Evolutionary conservation across 1,140 invertebrate genomes (phyloP).

Genomic region (Pseudomyrmex concolor): DNA sequence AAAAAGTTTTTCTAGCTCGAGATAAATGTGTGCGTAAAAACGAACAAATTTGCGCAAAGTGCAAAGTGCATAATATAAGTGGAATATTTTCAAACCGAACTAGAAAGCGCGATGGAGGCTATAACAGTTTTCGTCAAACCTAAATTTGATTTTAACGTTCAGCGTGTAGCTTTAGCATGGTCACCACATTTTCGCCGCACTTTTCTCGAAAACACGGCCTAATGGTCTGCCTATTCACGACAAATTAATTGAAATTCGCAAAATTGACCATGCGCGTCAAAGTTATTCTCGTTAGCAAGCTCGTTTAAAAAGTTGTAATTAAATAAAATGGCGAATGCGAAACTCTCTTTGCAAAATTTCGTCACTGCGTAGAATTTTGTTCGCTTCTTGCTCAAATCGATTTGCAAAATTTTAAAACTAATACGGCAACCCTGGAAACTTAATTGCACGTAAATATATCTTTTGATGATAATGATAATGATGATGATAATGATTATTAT

Average conservation of each 20-base stretch:
- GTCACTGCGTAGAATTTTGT: slow-evolving; percentile 41
- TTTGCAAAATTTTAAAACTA: neutral
- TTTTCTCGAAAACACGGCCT: slow-evolving; percentile 30
- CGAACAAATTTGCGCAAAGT: neutral
- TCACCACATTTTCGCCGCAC: neutral
- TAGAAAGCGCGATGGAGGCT: neutral
- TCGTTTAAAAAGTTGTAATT: slow-evolving; percentile 60
- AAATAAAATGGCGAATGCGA: slow-evolving; percentile 37
- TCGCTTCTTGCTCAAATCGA: slow-evolving; percentile 17
- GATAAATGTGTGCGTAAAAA: neutral
- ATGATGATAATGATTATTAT: neutral
- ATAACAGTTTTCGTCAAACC: neutral
- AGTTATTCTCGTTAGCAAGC: slow-evolving; percentile 47
- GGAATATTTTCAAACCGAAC: neutral
- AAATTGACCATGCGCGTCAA: slow-evolving; percentile 42
- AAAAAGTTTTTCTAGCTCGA: neutral
- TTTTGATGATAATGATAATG: neutral
- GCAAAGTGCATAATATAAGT: neutral
- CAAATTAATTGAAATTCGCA: slow-evolving; percentile 41
- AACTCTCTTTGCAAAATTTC: slow-evolving; percentile 37
- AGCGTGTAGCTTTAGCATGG: neutral
- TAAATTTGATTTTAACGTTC: slow-evolving; percentile 8
- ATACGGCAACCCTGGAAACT: neutral
- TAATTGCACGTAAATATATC: neutral
- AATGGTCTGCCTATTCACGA: slow-evolving; percentile 15